Evolutionary conservation across 1,140 invertebrate genomes (phyloP).

Genomic region (Contarinia nasturtii): DNA sequence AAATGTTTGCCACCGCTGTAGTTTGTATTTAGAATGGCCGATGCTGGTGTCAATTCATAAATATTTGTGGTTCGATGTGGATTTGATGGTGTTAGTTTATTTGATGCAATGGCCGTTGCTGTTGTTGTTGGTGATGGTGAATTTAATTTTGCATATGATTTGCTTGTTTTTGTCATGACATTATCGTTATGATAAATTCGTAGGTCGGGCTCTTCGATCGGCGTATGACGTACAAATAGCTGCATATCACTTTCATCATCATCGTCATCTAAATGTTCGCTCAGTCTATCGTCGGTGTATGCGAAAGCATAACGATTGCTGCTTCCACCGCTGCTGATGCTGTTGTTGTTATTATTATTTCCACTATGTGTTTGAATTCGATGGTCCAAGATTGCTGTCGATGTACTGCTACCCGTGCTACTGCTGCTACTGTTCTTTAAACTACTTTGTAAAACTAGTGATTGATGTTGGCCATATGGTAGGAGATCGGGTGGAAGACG

Average conservation of each 20-base stretch:
- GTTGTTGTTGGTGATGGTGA: not conserved
- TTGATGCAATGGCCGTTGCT: not conserved
- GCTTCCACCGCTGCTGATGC: too few relatives aligned
- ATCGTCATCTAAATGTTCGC: slow-evolving; percentile 1
- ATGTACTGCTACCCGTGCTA: not conserved
- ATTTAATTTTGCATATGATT: slow-evolving; percentile 1
- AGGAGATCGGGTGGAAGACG: slow-evolving; percentile 1
- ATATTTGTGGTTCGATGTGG: slow-evolving; percentile 5
- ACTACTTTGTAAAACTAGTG: not conserved
- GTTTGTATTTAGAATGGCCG: not conserved
- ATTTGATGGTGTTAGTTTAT: slow-evolving; percentile 7
- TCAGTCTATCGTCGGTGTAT: slow-evolving; percentile 11
- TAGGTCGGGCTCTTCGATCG: slow-evolving; percentile 3
- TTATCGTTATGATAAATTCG: slow-evolving; percentile 2
- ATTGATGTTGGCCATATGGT: not conserved
- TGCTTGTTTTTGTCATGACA: slow-evolving; percentile 1
- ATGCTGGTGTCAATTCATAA: not conserved
- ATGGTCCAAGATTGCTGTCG: too few relatives aligned
- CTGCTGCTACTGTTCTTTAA: not conserved
- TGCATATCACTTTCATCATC: not conserved
- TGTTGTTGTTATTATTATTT: slow-evolving; percentile 1
- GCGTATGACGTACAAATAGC: not conserved
- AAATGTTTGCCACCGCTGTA: not conserved
- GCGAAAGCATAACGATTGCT: slow-evolving; percentile 11
- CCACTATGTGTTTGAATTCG: not conserved